Evolutionary conservation across 1,140 invertebrate genomes (phyloP), one percentile per base, ranked within the genome.

Genomic region (Wasmannia auropunctata): DNA sequence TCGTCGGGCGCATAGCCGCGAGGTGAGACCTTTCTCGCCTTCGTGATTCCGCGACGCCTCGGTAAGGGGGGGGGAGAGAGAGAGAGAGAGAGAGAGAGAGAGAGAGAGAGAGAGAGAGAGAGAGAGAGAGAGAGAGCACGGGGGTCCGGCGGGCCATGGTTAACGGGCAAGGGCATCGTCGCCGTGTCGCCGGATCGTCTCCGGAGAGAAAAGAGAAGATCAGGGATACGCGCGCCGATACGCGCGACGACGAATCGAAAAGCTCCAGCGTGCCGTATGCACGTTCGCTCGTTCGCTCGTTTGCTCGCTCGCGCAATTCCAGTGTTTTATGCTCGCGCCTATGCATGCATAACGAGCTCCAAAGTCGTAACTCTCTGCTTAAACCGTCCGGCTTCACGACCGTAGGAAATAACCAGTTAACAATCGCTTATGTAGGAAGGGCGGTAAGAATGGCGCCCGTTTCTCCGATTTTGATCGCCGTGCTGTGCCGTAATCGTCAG

Each of bases 301-400:
- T 46, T 8, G 63, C 16, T 40, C 46, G 25, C 56, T 43, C 88
- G 65, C 54, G 84, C 88, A 87, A 85, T 90, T 85, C 56, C 62
- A 58, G 40, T 90, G 84, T 88, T 91, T 90, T 89, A 90, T 87
- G 85, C 46, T 86, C 86, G 62, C 89, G 87, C 86, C 90, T 93
- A 93, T 93, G 91, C 91, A 92, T 92, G 90, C 91, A 85, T 93
- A 93, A 93, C 91, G 91, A 93, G 89, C 89, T 81, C 56, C 58
- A 54, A 56, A 70, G 80, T 91, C 91, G 79, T 92, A 91, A 91
- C 86, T 92, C 87, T 91, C 85, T 34, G 60, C 43, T 86, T 83
- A 85, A 86, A 86, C 58, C 83, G 67, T 77, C 60, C 62, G 43
- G 74, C 60, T 80, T 72, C 74, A 43, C 37, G 70, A 67, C 46